Evolutionary conservation across 1,140 invertebrate species (phyloP).

Genomic region (Heliconius congener): DNA sequence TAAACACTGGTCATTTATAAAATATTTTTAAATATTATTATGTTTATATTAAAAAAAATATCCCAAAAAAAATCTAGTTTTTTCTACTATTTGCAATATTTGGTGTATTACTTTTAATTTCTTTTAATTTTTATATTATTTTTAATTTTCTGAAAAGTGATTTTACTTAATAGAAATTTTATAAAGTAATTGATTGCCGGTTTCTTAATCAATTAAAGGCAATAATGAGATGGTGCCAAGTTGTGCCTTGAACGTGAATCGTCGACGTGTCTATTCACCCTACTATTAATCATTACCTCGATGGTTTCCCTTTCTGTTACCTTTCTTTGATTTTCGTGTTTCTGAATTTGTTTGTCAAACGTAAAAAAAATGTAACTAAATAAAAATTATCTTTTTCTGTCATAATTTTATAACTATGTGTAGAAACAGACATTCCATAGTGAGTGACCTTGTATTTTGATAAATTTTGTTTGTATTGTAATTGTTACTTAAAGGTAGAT

Average conservation of each 20-base stretch:
- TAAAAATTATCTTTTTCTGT: conserved; percentile 8
- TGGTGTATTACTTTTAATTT: background rate
- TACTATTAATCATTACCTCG: conserved; percentile 61
- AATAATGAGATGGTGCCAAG: conserved; percentile 48
- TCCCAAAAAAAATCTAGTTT: too few relatives aligned
- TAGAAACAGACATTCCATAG: background rate
- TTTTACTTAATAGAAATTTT: background rate
- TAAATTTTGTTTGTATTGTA: too few relatives aligned
- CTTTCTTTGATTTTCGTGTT: conserved; percentile 54
- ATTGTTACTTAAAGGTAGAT: too few relatives aligned
- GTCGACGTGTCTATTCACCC: conserved; percentile 50
- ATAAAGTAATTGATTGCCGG: background rate
- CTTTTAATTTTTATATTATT: background rate
- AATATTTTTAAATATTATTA: too few relatives aligned
- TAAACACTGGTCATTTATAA: too few relatives aligned
- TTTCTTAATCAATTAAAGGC: conserved; percentile 26
- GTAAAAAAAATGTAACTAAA: conserved; percentile 11
- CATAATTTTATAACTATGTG: background rate
- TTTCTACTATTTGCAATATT: background rate
- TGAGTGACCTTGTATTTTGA: too few relatives aligned
- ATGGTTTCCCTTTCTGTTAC: conserved; percentile 54
- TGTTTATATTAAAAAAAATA: too few relatives aligned
- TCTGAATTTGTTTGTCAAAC: conserved; percentile 33
- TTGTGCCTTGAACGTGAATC: conserved; percentile 65
- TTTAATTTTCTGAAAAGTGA: background rate